Evolutionary conservation across 2,888 invertebrate genomes (phyloP).

Genomic region (Hydrotaea cyrtoneurina): DNA sequence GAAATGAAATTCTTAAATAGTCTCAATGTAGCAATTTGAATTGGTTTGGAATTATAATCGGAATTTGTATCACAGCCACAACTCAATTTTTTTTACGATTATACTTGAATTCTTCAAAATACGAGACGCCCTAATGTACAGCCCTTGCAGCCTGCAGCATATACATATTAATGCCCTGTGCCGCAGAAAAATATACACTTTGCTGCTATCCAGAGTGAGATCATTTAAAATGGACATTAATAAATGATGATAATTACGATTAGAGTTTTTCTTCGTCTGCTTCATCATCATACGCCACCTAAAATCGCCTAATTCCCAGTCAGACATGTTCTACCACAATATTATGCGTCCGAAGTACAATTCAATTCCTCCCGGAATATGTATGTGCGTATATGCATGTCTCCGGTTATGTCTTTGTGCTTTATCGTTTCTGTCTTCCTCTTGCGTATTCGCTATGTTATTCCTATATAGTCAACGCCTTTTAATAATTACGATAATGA

Average conservation of each 20-base stretch:
- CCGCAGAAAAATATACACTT: no score
- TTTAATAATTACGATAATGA: conserved; percentile 30
- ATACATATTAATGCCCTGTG: conserved; percentile 4
- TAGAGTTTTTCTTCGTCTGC: not conserved
- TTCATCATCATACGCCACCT: not conserved
- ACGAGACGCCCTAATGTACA: not conserved
- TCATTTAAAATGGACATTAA: conserved; percentile 40
- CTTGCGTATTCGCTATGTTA: not conserved
- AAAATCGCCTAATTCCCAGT: conserved; percentile 27
- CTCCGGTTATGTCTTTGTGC: not conserved
- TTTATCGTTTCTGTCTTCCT: not conserved
- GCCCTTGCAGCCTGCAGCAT: no score
- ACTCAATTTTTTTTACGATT: no score
- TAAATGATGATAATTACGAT: conserved; percentile 44
- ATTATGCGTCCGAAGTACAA: not conserved
- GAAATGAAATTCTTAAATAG: no score
- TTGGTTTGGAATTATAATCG: no score
- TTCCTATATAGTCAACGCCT: conserved; percentile 33
- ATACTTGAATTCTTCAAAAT: not conserved
- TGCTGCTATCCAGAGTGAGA: not conserved
- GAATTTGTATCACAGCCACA: no score
- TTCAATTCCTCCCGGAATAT: not conserved
- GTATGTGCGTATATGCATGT: not conserved
- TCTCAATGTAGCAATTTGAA: no score
- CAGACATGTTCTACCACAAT: conserved; percentile 2